phyloP scores from a whole-genome alignment of 2,113 vertebrate species.

The Uropsilus gracilis region DNA sequence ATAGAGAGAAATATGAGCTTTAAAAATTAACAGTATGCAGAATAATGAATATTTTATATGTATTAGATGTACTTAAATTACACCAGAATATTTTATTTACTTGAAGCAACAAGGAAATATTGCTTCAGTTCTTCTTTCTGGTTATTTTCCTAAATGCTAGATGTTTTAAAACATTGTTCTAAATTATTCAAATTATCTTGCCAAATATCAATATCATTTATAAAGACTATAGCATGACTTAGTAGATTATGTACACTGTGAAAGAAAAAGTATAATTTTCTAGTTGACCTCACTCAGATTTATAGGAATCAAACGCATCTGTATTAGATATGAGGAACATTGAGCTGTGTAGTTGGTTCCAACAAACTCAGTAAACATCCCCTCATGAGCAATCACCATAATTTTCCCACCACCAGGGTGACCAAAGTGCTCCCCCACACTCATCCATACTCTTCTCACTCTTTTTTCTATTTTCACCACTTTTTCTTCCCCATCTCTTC shows the following conservation, averaged over 20 bases:
- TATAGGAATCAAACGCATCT: conserved; percentile 75
- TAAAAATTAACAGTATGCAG: neutral
- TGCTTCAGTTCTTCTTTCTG: conserved; percentile 28
- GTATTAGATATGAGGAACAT: conserved; percentile 74
- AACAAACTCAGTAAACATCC: too few relatives aligned
- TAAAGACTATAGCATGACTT: conserved; percentile 68
- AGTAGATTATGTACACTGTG: conserved; percentile 53
- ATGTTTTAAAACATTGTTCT: conserved; percentile 56
- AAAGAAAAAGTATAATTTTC: conserved; percentile 67
- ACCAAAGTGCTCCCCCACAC: too few relatives aligned
- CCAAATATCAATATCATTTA: conserved; percentile 71
- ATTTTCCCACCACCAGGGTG: too few relatives aligned
- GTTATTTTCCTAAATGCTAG: conserved; percentile 17
- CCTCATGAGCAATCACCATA: too few relatives aligned
- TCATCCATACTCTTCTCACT: too few relatives aligned
- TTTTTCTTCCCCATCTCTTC: too few relatives aligned
- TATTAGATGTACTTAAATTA: conserved; percentile 11
- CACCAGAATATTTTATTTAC: neutral
- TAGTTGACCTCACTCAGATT: conserved; percentile 66
- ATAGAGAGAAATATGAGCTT: neutral
- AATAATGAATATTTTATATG: neutral
- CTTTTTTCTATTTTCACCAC: too few relatives aligned
- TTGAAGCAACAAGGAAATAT: neutral
- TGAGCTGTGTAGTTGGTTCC: conserved; percentile 64
- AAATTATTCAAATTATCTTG: conserved; percentile 67